Evolutionary conservation across 2,888 invertebrate species (phyloP), one percentile per base, ranked within the genome.

Genomic region (Euphydryas editha): DNA sequence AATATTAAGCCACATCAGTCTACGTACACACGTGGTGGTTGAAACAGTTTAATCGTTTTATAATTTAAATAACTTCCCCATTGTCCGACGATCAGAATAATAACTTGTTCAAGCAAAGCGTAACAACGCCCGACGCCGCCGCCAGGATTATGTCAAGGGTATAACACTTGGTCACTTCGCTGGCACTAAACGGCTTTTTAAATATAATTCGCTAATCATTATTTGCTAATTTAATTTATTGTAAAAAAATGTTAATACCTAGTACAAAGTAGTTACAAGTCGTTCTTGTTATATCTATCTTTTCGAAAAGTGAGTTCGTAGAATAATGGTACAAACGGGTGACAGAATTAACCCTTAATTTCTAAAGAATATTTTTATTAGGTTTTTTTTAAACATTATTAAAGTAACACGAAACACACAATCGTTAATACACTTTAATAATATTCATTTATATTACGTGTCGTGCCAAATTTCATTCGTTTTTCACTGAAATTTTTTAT

Each of bases 21-120:
- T 36, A 10, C 2, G 36, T 54, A 54, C 18, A 54, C 54, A 17
- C 36, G 17, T 30, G 46, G 17, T 44, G 17, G 46, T 11, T 17
- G 49, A 13, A 47, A 18, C 59, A n/a, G 54, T 55, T 61, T 57
- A 54, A 58, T 65, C 46, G 60, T 59, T 71, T 69, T 61, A 65
- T 57, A 57, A 61, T 69, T 63, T 63, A 62, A 69, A 65, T 63
- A 44, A 24, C 47, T 30, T 39, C 24, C 15, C 49, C 42, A 57
- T 42, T 51, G 47, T 65, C 63, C 65, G 56, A 62, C 69, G 74
- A 75, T 77, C 76, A 68, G 47, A 73, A 75, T 75, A 73, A 75
- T 75, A 78, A 70, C 56, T 77, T 74, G 72, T 67, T 67, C 75
- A 79, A 76, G 79, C 75, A 73, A 44, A 64, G 24, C 57, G 63